These are phyloP conservation scores for Phymatocera aterrima DNA, from an alignment of 2,888 invertebrate genomes.

Conservation along the genomic window DNA sequence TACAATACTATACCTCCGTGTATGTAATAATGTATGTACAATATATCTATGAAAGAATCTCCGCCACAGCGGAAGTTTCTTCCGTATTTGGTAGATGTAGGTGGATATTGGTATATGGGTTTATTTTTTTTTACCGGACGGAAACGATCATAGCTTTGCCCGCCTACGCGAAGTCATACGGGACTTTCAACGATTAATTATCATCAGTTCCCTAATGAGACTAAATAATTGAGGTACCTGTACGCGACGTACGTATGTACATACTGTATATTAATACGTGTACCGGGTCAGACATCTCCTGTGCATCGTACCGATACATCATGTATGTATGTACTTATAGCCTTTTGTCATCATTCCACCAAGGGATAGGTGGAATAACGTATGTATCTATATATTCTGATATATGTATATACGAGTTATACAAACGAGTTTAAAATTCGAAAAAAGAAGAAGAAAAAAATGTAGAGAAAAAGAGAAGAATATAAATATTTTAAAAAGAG, in stretches of 20 bases:
- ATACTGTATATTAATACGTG: too few species aligned
- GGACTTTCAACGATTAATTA: slow-evolving; percentile 44
- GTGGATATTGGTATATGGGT: background rate
- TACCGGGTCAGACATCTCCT: slow-evolving; percentile 11
- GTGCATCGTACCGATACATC: too few species aligned
- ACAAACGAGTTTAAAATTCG: background rate
- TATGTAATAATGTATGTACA: background rate
- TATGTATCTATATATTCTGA: background rate
- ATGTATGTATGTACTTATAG: too few species aligned
- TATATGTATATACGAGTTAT: background rate
- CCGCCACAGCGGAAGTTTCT: slow-evolving; percentile 24
- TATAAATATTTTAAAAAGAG: slow-evolving; percentile 8
- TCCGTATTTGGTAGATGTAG: background rate
- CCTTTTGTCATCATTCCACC: too few species aligned
- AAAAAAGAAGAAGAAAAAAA: background rate
- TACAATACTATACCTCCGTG: too few species aligned
- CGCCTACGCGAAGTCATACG: slow-evolving; percentile 40
- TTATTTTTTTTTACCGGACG: slow-evolving; percentile 38
- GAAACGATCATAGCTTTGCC: slow-evolving; percentile 37
- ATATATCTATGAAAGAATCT: background rate
- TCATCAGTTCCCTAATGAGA: slow-evolving; percentile 45
- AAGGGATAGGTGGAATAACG: too few species aligned
- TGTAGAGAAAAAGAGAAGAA: background rate
- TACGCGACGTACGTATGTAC: too few species aligned
- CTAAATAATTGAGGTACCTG: slow-evolving; percentile 41